phyloP scores from a whole-genome alignment of 2,888 invertebrate genomes.

The Oscheius sp. region DNA sequence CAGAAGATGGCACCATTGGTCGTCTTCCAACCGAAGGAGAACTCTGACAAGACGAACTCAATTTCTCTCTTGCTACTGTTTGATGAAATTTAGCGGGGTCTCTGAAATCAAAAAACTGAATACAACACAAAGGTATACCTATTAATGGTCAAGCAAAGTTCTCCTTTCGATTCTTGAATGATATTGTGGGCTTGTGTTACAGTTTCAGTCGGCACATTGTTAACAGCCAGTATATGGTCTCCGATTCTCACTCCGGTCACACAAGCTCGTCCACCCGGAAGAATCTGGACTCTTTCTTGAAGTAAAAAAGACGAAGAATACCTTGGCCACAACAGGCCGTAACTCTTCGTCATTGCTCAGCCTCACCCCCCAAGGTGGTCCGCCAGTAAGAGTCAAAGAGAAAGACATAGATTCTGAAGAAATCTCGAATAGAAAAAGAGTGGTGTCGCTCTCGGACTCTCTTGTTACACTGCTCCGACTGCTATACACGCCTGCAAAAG shows the following conservation, averaged over 20 bases:
- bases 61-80: slow-evolving; percentile 25
- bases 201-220: background rate
- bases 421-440: background rate
- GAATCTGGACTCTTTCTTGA: background rate
- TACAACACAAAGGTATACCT: background rate
- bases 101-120: background rate
- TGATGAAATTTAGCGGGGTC: slow-evolving; percentile 10
- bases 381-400: slow-evolving; percentile 25
- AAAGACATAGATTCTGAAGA: slow-evolving; percentile 23
- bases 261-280: slow-evolving; percentile 33
- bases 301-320: background rate
- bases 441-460: too few relatives aligned
- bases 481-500: too few relatives aligned
- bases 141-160: background rate
- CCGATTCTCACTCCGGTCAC: slow-evolving; percentile 29
- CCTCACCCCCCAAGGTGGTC: slow-evolving; percentile 39
- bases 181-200: slow-evolving; percentile 14
- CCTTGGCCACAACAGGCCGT: slow-evolving; percentile 34
- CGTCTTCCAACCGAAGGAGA: slow-evolving; percentile 15
- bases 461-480: too few relatives aligned
- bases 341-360: slow-evolving; percentile 21
- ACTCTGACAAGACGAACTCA: slow-evolving; percentile 26
- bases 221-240: slow-evolving; percentile 19
- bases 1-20: slow-evolving; percentile 8
- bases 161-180: slow-evolving; percentile 25